Percentiles rank a stretch among this genome's conserved stretches.
These are phyloP conservation scores for Pyrrhia umbra DNA, from an alignment of 2,888 invertebrate genomes.

Conservation along the genomic window DNA sequence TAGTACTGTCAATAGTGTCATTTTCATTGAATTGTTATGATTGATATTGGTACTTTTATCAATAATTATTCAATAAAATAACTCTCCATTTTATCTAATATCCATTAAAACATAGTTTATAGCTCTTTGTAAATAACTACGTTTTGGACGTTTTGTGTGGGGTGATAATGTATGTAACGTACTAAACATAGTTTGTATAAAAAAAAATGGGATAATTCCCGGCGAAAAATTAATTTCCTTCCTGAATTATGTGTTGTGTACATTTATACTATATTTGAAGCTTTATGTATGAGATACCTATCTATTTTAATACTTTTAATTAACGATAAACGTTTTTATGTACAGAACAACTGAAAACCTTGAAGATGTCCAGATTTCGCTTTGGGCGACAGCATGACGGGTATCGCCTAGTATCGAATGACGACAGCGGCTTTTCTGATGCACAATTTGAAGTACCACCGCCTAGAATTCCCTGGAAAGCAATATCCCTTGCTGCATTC, in stretches of 20 bases:
- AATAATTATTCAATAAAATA: conserved; percentile 27
- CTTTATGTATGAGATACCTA: background rate
- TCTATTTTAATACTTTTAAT: background rate
- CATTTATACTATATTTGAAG: background rate
- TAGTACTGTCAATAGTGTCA: background rate
- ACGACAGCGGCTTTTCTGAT: conserved; percentile 92
- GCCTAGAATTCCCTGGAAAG: conserved; percentile 95
- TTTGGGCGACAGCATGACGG: conserved; percentile 91
- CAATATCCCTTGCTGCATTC: conserved; percentile 93
- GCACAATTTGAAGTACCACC: conserved; percentile 92
- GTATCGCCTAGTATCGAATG: conserved; percentile 89
- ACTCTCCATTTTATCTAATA: background rate
- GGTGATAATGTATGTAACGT: conserved; percentile 36
- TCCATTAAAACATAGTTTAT: conserved; percentile 26
- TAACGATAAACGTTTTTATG: conserved; percentile 35
- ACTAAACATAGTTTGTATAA: background rate
- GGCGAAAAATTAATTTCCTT: background rate
- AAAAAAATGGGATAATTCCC: background rate
- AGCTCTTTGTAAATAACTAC: conserved; percentile 26
- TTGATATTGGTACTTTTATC: conserved; percentile 38
- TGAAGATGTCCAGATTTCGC: conserved; percentile 91
- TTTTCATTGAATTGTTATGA: conserved; percentile 16
- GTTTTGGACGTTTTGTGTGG: conserved; percentile 23
- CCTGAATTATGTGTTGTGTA: too few relatives aligned
- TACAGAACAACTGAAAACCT: conserved; percentile 72